Evolutionary conservation across 2,888 invertebrate species (phyloP).

Genomic region (Nesidiocoris tenuis): DNA sequence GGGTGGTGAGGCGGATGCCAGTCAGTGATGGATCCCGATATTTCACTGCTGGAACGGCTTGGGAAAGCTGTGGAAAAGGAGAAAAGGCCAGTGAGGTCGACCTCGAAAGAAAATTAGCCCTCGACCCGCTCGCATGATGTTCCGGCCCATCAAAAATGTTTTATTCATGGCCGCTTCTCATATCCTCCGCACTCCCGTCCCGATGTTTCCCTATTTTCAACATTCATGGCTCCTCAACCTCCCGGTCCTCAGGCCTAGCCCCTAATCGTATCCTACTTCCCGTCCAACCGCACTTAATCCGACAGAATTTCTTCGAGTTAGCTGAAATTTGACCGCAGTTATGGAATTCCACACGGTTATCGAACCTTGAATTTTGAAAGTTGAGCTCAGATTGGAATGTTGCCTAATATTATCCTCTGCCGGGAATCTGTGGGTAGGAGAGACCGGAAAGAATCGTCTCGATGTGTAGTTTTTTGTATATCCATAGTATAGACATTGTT

Average conservation of each 20-base stretch:
- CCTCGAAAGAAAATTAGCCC: conserved; percentile 32
- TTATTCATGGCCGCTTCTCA: conserved; percentile 33
- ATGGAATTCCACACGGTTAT: not conserved
- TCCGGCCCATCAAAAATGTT: conserved; percentile 40
- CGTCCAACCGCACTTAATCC: conserved; percentile 5
- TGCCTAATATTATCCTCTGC: too few relatives aligned
- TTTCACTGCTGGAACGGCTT: not conserved
- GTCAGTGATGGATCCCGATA: not conserved
- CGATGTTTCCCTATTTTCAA: conserved; percentile 6
- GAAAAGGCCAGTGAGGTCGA: not conserved
- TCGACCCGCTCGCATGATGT: conserved; percentile 31
- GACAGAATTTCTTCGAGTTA: conserved; percentile 2
- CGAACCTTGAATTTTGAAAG: too few relatives aligned
- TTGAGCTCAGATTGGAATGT: too few relatives aligned
- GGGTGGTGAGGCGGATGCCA: not conserved
- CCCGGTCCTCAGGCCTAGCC: not conserved
- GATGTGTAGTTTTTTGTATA: too few relatives aligned
- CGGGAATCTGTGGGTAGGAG: too few relatives aligned
- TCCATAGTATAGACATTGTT: too few relatives aligned
- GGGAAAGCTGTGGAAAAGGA: not conserved
- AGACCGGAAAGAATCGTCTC: too few relatives aligned
- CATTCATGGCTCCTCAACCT: conserved; percentile 7
- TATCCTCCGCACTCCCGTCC: not conserved
- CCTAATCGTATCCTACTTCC: not conserved
- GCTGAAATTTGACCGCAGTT: not conserved